A percentile compares a stretch with the other conserved stretches of the same genome.
phyloP scores from a whole-genome alignment of 1,140 invertebrate genomes.

The Microplitis mediator region DNA sequence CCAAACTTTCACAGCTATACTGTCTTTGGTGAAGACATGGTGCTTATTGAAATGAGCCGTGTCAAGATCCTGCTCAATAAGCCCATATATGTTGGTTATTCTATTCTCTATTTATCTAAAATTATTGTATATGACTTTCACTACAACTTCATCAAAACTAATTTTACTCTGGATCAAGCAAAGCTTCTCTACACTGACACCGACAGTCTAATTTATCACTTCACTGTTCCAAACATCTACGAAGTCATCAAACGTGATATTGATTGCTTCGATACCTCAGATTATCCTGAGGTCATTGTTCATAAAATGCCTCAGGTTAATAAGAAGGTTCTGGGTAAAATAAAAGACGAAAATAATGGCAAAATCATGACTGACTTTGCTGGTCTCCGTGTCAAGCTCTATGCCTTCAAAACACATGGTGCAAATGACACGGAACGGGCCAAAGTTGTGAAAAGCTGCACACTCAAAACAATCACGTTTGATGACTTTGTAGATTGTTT shows the following conservation, averaged over 20 bases:
- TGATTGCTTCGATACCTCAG: conserved; percentile 11
- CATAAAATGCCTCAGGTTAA: not conserved
- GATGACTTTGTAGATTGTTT: conserved; percentile 25
- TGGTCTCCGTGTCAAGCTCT: conserved; percentile 11
- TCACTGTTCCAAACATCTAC: not conserved
- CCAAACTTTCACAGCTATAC: not conserved
- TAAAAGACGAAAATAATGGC: conserved; percentile 19
- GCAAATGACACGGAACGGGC: not conserved
- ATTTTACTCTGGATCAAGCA: not conserved
- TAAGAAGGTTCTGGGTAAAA: not conserved
- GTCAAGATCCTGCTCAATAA: not conserved
- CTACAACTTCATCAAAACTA: not conserved
- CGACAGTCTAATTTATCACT: not conserved
- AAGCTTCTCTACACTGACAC: not conserved
- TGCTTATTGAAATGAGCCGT: not conserved
- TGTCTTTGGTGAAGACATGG: not conserved
- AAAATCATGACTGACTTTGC: conserved; percentile 22
- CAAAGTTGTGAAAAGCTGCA: conserved; percentile 19
- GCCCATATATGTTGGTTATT: not conserved
- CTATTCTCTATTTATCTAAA: not conserved
- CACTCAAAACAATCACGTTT: conserved; percentile 12
- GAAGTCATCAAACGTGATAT: conserved; percentile 14
- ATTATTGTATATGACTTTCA: not conserved
- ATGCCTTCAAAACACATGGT: not conserved
- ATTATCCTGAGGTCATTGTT: not conserved